Percentiles rank a stretch among this genome's conserved stretches.
Evolutionary conservation across 2,888 invertebrate genomes (phyloP).

Genomic region (Drosophila picticornis): DNA sequence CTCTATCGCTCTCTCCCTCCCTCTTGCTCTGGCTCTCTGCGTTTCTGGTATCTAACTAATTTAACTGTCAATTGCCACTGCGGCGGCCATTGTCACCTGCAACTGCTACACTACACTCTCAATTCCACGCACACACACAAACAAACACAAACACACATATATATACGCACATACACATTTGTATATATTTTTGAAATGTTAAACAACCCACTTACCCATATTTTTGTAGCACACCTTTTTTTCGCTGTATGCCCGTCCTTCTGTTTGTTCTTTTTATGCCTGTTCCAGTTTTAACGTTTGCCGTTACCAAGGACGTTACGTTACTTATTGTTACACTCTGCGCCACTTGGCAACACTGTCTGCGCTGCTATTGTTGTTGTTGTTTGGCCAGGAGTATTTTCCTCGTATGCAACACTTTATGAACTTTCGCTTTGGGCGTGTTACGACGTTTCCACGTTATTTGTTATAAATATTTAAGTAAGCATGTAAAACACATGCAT

Average conservation of each 20-base stretch:
- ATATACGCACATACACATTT: constrained; percentile 10
- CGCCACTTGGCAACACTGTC: constrained; percentile 61
- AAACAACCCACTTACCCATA: constrained; percentile 73
- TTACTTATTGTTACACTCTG: constrained; percentile 54
- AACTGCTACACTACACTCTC: constrained; percentile 20
- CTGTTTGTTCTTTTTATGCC: constrained; percentile 51
- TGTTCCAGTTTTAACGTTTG: constrained; percentile 57
- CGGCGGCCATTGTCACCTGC: constrained; percentile 56
- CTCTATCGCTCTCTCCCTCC: constrained; percentile 32
- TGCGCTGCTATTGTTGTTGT: constrained; percentile 27
- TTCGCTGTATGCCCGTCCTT: constrained; percentile 36
- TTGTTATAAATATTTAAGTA: constrained; percentile 32
- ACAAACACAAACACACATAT: not conserved
- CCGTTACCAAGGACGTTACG: constrained; percentile 63
- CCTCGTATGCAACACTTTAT: constrained; percentile 47
- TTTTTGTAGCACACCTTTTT: constrained; percentile 69
- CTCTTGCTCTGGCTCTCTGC: constrained; percentile 24
- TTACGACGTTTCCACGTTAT: constrained; percentile 32
- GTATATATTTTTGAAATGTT: constrained; percentile 55
- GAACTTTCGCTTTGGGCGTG: constrained; percentile 53
- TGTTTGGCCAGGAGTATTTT: constrained; percentile 22
- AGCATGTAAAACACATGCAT: not conserved
- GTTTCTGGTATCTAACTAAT: constrained; percentile 41
- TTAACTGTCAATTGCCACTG: constrained; percentile 51
- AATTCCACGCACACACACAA: constrained; percentile 6